Evolutionary conservation across 1,140 invertebrate genomes (phyloP).

Genomic region (Schlechtendalia chinensis): DNA sequence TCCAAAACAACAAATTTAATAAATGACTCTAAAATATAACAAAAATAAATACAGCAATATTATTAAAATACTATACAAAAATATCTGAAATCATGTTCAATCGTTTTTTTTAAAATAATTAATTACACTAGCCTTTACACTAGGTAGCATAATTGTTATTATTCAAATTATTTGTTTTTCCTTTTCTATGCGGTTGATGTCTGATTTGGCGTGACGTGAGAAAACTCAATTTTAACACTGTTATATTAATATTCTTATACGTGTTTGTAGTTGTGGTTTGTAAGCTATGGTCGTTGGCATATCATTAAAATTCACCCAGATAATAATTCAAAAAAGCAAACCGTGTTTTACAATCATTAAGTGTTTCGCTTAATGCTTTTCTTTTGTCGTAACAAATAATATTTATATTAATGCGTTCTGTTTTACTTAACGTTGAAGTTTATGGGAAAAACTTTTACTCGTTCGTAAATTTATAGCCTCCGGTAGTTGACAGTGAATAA

Average conservation of each 20-base stretch:
- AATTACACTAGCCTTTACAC: too few species aligned
- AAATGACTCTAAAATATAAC: too few species aligned
- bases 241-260: background rate
- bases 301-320: conserved; percentile 2
- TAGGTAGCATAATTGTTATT: too few species aligned
- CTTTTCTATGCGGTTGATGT: too few species aligned
- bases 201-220: background rate
- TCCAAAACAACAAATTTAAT: too few species aligned
- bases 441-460: conserved; percentile 19
- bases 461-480: conserved; percentile 1
- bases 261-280: background rate
- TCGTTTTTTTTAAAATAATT: too few species aligned
- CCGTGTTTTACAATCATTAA: conserved; percentile 13
- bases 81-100: too few species aligned
- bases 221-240: background rate
- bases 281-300: too few species aligned
- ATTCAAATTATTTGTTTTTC: too few species aligned
- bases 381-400: background rate
- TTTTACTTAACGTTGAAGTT: conserved; percentile 18
- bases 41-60: too few species aligned
- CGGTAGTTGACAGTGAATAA: conserved; percentile 21
- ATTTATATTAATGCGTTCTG: conserved; percentile 31
- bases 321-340: conserved; percentile 17
- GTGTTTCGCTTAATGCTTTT: conserved; percentile 4
- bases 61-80: too few species aligned